Evolutionary conservation across 2,113 vertebrate genomes (phyloP), one percentile per base, ranked within the genome.

Genomic region (Cynocephalus volans): DNA sequence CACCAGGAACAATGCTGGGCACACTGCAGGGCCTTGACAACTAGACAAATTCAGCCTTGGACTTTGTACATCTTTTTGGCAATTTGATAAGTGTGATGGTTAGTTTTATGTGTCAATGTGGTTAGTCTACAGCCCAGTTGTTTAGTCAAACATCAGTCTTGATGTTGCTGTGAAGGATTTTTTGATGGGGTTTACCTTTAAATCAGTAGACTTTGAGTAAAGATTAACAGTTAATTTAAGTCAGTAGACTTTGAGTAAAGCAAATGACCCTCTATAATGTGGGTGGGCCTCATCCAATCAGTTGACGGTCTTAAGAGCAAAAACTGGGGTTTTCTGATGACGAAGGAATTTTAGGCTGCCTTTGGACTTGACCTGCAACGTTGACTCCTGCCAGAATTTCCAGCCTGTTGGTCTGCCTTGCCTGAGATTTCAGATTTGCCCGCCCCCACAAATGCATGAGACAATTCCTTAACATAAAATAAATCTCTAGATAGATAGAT

Each of bases 1-100:
- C 7, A 24, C 45, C 13, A 6, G 3, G n/a, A n/a, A 36, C 4
- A 13, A 21, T 0, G 3, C 36, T 56, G 13, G 18, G 28, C n/a
- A 10, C 31, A 1, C 0, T 6, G 23, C 33, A 73, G 73, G 81
- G 33, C 23, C 19, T 11, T 24, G 48, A 8, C 56, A 14, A 65
- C 41, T 5, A 14, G 50, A 50, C 2, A 14, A 24, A 48, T 12
- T 45, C 67, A 62, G 8, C 36, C 14, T 52, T 31, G 28, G 31
- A 13, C 21, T 88, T 9, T n/a, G 4, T 6, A 15, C 14, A 81
- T 17, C 82, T 69, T 76, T 26, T 3, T 2, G 50, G 14, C n/a
- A 6, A 8, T 76, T 24, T 15, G 18, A 88, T 18, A 31, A 56
- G 33, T 19, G 24, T 10, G 24, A 31, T 19, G 26, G 31, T 52